Evolutionary conservation across 2,797 vertebrate species (phyloP).

Genomic region (Pygocentrus nattereri): DNA sequence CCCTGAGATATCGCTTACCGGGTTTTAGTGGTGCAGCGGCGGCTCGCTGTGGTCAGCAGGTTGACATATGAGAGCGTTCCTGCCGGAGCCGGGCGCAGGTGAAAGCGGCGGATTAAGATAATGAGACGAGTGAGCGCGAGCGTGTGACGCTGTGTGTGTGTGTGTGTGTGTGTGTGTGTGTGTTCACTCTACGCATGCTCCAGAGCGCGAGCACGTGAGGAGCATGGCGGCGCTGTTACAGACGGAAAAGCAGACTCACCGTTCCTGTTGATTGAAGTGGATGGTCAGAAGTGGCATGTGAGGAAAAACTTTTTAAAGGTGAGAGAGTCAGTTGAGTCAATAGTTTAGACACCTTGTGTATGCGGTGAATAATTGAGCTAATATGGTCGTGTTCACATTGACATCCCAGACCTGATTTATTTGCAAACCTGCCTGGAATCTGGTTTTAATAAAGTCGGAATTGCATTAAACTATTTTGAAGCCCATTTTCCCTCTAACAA

Average conservation of each 20-base stretch:
- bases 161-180: background rate
- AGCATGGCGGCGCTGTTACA: background rate
- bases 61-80: slow-evolving; percentile 64
- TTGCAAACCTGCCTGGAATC: background rate
- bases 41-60: slow-evolving; percentile 59
- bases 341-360: background rate
- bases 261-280: background rate
- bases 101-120: slow-evolving; percentile 59
- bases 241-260: background rate
- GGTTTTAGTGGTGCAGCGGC: slow-evolving; percentile 53
- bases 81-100: slow-evolving; percentile 49
- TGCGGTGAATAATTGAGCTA: background rate
- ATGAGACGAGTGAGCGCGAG: slow-evolving; percentile 42
- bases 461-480: background rate
- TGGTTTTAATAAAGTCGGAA: background rate
- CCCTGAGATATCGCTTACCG: slow-evolving; percentile 61
- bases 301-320: background rate
- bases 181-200: background rate
- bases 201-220: background rate
- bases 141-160: background rate
- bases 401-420: background rate
- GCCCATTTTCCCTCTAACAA: background rate
- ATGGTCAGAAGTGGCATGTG: background rate
- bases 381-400: background rate
- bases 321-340: background rate